phyloP scores from a whole-genome alignment of 2,888 invertebrate species.

The Cryptus armator region DNA sequence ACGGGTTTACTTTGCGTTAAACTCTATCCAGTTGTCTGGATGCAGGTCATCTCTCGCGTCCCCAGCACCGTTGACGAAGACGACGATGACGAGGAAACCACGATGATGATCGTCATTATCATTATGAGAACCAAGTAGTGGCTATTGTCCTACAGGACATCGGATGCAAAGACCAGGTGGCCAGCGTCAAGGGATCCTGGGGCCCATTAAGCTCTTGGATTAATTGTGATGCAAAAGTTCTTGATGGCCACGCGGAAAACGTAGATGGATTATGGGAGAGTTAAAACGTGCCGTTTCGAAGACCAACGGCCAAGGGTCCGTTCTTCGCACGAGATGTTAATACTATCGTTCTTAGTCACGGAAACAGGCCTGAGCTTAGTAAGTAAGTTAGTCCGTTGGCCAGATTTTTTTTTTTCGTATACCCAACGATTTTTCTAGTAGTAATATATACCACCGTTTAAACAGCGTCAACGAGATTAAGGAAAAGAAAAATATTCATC shows the following conservation, averaged over 20 bases:
- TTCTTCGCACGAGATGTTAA: constrained; percentile 19
- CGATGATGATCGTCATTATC: constrained; percentile 58
- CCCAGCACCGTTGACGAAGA: constrained; percentile 36
- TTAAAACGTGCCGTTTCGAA: constrained; percentile 42
- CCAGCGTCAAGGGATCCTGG: constrained; percentile 78
- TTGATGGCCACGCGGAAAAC: constrained; percentile 76
- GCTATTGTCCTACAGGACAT: constrained; percentile 80
- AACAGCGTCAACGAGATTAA: constrained; percentile 8
- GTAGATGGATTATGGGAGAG: constrained; percentile 19
- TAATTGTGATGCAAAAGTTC: constrained; percentile 82
- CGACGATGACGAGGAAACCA: constrained; percentile 25
- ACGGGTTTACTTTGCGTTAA: constrained; percentile 55
- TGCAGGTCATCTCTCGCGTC: constrained; percentile 69
- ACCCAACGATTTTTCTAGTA: constrained; percentile 44
- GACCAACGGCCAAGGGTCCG: constrained; percentile 67
- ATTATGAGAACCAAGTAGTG: constrained; percentile 72
- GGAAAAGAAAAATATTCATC: neutral
- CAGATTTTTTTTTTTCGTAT: constrained; percentile 66
- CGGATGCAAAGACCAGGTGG: constrained; percentile 79
- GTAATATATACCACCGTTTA: constrained; percentile 30
- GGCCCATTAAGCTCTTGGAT: constrained; percentile 80
- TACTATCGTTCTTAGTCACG: constrained; percentile 1
- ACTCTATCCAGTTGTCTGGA: constrained; percentile 52
- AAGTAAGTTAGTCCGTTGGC: constrained; percentile 51
- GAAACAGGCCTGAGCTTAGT: neutral